Conservation (phyloP, 2,888 invertebrate species). For the Yponomeuta plumbellus region DNA sequence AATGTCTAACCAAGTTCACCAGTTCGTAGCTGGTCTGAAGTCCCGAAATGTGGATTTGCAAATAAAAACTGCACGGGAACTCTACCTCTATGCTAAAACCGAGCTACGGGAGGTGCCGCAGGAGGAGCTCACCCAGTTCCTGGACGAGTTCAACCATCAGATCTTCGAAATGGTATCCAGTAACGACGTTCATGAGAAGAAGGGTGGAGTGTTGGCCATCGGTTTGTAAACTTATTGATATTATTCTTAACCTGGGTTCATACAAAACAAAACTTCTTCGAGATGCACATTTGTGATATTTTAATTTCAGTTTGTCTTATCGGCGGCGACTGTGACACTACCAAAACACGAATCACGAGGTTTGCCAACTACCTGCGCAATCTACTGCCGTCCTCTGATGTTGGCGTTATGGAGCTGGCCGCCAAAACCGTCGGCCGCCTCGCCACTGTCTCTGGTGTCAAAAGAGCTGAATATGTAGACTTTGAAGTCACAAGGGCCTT, state of each 20-base stretch:
- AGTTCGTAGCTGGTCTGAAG: constrained; percentile 91
- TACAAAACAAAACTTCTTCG: not conserved
- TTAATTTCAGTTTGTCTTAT: constrained; percentile 88
- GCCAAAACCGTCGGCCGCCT: constrained; percentile 96
- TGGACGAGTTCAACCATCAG: constrained; percentile 96
- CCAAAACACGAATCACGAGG: constrained; percentile 90
- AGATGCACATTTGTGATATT: constrained; percentile 13
- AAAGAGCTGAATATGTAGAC: constrained; percentile 97
- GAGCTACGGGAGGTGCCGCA: constrained; percentile 92
- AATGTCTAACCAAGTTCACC: constrained; percentile 79
- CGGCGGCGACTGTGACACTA: constrained; percentile 94
- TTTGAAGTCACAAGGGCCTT: constrained; percentile 97
- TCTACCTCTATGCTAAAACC: constrained; percentile 93
- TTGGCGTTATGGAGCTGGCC: constrained; percentile 95
- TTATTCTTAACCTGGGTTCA: not conserved
- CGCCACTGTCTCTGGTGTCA: constrained; percentile 93
- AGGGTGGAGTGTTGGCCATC: constrained; percentile 96
- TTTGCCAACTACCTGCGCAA: constrained; percentile 96
- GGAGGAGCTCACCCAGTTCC: constrained; percentile 92
- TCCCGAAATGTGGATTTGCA: constrained; percentile 91
- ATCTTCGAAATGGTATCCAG: constrained; percentile 98
- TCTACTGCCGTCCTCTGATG: constrained; percentile 92
- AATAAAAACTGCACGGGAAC: constrained; percentile 90
- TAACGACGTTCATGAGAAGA: constrained; percentile 94
- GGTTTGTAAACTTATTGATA: constrained; percentile 61